A percentile compares a stretch with the other conserved stretches of the same genome.
These are phyloP conservation scores for Monopterus albus DNA, from an alignment of 2,113 vertebrate genomes.

Conservation along the genomic window DNA sequence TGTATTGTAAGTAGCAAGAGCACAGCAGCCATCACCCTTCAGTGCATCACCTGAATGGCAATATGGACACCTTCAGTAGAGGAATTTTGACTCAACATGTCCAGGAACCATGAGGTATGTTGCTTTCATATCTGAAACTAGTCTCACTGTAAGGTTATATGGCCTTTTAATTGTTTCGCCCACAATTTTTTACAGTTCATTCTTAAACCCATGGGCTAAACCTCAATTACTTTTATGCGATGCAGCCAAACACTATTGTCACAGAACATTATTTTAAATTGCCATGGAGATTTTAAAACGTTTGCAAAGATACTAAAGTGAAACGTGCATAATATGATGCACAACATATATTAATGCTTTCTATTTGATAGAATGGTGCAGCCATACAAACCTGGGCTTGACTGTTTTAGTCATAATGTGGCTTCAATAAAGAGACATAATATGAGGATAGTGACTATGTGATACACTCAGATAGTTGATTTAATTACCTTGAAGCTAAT, in stretches of 20 bases:
- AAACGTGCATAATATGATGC: too few relatives aligned
- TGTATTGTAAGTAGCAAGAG: slow-evolving; percentile 28
- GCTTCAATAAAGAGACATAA: neutral
- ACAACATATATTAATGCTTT: too few relatives aligned
- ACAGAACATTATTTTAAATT: neutral
- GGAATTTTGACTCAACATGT: slow-evolving; percentile 81
- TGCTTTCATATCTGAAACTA: neutral
- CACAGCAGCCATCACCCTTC: slow-evolving; percentile 58
- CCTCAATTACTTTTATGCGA: neutral
- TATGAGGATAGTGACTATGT: neutral
- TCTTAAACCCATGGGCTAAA: too few relatives aligned
- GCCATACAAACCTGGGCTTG: too few relatives aligned
- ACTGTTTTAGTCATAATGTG: too few relatives aligned
- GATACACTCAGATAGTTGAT: neutral
- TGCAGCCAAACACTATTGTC: neutral
- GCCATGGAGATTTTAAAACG: neutral
- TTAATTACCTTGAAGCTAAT: neutral
- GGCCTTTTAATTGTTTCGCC: too few relatives aligned
- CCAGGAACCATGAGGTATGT: slow-evolving; percentile 85
- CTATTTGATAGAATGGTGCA: too few relatives aligned
- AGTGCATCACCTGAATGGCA: slow-evolving; percentile 74
- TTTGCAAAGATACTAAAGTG: neutral
- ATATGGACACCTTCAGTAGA: slow-evolving; percentile 78
- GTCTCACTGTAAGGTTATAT: neutral
- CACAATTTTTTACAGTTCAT: too few relatives aligned